Evolutionary conservation across 2,888 invertebrate genomes (phyloP), one percentile per base, ranked within the genome.

Genomic region (Rhagonycha lutea): DNA sequence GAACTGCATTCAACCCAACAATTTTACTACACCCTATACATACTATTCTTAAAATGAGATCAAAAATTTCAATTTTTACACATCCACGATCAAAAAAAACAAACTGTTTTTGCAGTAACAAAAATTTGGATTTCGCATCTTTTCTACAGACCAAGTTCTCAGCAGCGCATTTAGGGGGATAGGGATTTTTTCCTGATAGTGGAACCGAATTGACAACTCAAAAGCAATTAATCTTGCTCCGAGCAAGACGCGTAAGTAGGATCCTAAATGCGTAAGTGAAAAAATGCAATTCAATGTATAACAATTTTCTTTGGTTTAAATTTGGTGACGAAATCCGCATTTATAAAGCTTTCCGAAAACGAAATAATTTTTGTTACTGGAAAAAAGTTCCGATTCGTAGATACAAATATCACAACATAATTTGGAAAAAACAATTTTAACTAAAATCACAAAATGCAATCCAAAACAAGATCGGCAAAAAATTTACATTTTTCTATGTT

Each of bases 1-100:
- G 61, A 63, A 63, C 63, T 63, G 63, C 63, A 63, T 63, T 63
- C 24, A 63, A 32, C 32, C 73, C 60, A 72, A 77, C 77, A 80
- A 77, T 72, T 76, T 68, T 76, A 61, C 47, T 70, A 32, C 23
- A 32, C 9, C 32, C 14, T 23, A 14, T 26, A 68, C n/a, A 14
- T 26, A 69, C 14, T 24, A 70, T 11, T 12, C 23, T 60, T 24
- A 70, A 70, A 70, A 63, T 24, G 63, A 63, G 63, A 63, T 63
- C 63, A 63, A 63, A 63, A 62, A 14, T 18, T 63, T 23, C 12
- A 69, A 23, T n/a, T 23, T 12, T 24, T 23, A 61, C 10, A n/a
- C 18, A 18, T 10, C 14, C 4, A n/a, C 12, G 12, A 32, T 5
- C 32, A 1, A 32, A 32, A 5, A 32, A 1, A 3, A 1, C 1